A percentile compares a stretch with the other conserved stretches of the same genome.
Evolutionary conservation across 2,888 invertebrate species (phyloP).

Genomic region (Machimus rusticus): DNA sequence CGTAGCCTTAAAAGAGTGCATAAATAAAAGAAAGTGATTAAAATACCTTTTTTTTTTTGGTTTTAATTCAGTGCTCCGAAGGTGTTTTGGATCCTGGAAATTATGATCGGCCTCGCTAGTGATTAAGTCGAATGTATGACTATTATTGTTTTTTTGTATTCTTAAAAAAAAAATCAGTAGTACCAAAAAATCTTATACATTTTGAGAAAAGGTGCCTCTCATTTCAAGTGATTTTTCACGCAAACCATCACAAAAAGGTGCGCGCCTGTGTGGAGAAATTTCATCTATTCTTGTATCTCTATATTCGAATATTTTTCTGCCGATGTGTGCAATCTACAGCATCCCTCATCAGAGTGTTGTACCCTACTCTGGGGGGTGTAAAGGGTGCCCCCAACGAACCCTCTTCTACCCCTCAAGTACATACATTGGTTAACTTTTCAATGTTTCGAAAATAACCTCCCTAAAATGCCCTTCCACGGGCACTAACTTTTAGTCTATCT

Average conservation of each 20-base stretch:
- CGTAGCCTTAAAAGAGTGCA: slow-evolving; percentile 8
- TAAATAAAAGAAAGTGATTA: neutral
- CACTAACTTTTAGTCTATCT: neutral
- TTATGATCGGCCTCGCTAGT: neutral
- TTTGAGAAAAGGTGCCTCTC: slow-evolving; percentile 24
- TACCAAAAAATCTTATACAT: neutral
- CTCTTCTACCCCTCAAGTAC: neutral
- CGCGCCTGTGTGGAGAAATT: slow-evolving; percentile 27
- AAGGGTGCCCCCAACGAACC: neutral
- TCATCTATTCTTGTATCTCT: neutral
- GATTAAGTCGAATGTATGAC: neutral
- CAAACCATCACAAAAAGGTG: neutral
- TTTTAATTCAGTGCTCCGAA: neutral
- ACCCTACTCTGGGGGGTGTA: neutral
- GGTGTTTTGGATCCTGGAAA: neutral
- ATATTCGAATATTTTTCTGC: neutral
- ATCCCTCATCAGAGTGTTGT: slow-evolving; percentile 13
- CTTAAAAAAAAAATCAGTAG: neutral
- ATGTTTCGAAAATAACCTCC: slow-evolving; percentile 1
- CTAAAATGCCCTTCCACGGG: neutral
- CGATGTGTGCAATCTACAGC: slow-evolving; percentile 29
- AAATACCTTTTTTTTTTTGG: neutral
- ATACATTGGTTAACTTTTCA: neutral
- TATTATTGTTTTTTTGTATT: neutral
- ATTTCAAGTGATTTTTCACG: slow-evolving; percentile 17